Percentiles rank a stretch among this genome's conserved stretches.
Conservation (phyloP, 2,797 vertebrate genomes). For the Pseudochirops cupreus region DNA sequence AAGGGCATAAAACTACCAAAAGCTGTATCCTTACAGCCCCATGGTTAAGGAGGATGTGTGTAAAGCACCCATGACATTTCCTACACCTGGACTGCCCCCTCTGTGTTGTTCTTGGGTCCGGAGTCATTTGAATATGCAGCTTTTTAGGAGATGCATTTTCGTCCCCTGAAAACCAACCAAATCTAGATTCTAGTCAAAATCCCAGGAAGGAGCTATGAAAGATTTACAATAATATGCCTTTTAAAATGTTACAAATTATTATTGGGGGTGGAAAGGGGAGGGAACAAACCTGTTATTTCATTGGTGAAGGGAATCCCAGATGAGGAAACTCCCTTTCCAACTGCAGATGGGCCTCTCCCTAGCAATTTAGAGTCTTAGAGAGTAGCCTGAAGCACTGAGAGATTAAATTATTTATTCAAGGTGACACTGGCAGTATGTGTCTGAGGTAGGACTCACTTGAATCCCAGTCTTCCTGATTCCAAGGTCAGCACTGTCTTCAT, state of each 20-base stretch:
- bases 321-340: background rate
- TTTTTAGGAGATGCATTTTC: background rate
- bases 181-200: constrained; percentile 8
- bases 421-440: background rate
- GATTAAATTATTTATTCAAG: background rate
- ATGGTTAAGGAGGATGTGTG: background rate
- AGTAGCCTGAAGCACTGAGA: background rate
- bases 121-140: background rate
- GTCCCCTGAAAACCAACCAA: background rate
- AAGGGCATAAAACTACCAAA: background rate
- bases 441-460: background rate
- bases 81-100: background rate
- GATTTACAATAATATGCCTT: background rate
- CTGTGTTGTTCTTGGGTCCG: background rate
- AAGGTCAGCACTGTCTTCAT: background rate
- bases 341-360: background rate
- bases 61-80: background rate
- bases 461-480: background rate
- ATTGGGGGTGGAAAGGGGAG: background rate
- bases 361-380: background rate
- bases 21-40: background rate
- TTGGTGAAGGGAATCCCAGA: background rate
- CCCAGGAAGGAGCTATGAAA: background rate
- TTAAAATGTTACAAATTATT: background rate
- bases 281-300: background rate